Base-by-base conservation (phyloP, 2,888 invertebrate genomes). In the Aradus depressus region DNA sequence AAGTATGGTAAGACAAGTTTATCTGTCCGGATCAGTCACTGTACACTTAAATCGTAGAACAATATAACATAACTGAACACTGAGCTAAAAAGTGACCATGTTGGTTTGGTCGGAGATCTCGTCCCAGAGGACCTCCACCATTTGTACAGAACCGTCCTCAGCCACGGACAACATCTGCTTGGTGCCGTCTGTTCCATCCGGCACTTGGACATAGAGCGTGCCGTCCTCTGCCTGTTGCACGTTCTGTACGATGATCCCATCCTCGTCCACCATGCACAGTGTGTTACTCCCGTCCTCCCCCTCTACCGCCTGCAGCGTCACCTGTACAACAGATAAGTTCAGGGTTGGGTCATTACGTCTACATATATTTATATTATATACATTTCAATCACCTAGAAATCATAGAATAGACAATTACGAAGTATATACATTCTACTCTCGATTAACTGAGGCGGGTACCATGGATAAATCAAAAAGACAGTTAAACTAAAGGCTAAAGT, bases 111-210 rank as follows among this genome's bases (percentile, higher is more conserved):
- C 55, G n/a, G n/a, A n/a, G n/a, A n/a, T 58, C 48, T 57, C 60
- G 26, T 59, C 58, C 60, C 60, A 60, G 32, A 59, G 51, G 18
- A 66, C 62, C 52, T 67, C 65, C 3, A 66, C 61, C 64, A 68
- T 65, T 62, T 67, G 65, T 31, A 67, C 60, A 56, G 62, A 65
- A 18, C 67, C 68, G 54, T 67, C 67, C 28, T 67, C 66, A n/a
- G 63, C 61, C 21, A 67, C 60, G 3, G 66, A 65, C 14, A 67
- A 52, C 54, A 67, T 62, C 41, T 65, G 67, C 51, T 65, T 67
- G 1, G 59, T 50, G 10, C 57, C 31, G 32, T 59, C 60, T 2
- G 55, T 39, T 18, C 53, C 50, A 25, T 59, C 60, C 19, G 58
- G 54, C 41, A 59, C 57, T 41, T 59, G 59, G 14, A 60, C 59